These are phyloP conservation scores for Acleris holmiana DNA, from an alignment of 2,888 invertebrate species.

Conservation along the genomic window DNA sequence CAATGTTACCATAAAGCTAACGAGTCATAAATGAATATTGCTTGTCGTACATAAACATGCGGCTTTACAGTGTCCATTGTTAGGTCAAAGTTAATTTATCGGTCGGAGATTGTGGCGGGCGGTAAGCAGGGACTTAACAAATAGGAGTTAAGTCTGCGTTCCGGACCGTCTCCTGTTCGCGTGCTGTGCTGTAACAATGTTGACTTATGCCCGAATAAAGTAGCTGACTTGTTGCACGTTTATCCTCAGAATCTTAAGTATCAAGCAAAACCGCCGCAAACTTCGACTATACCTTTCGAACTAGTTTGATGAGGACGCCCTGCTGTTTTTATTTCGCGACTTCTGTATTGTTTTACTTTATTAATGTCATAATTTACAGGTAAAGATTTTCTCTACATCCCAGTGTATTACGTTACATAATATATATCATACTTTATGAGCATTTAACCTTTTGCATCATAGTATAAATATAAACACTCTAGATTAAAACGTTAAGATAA, in stretches of 20 bases:
- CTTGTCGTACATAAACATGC: conserved; percentile 67
- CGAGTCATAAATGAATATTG: conserved; percentile 54
- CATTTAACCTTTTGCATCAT: neutral
- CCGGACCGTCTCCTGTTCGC: conserved; percentile 46
- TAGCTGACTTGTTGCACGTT: conserved; percentile 49
- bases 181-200: conserved; percentile 36
- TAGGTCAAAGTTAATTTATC: conserved; percentile 70
- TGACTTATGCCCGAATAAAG: conserved; percentile 51
- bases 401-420: too few species aligned
- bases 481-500: conserved; percentile 46
- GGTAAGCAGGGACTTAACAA: conserved; percentile 46
- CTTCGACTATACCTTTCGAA: conserved; percentile 1
- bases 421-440: too few species aligned
- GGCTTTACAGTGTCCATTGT: conserved; percentile 65
- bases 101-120: conserved; percentile 41
- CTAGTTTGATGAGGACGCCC: conserved; percentile 8
- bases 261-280: conserved; percentile 28
- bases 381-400: too few species aligned
- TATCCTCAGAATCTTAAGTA: conserved; percentile 45
- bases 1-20: conserved; percentile 46
- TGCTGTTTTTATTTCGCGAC: conserved; percentile 5
- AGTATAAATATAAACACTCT: conserved; percentile 4
- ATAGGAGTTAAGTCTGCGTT: conserved; percentile 48
- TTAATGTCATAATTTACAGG: neutral
- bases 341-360: conserved; percentile 18